phyloP scores from a whole-genome alignment of 2,113 vertebrate species.

The Elaphurus davidianus region DNA sequence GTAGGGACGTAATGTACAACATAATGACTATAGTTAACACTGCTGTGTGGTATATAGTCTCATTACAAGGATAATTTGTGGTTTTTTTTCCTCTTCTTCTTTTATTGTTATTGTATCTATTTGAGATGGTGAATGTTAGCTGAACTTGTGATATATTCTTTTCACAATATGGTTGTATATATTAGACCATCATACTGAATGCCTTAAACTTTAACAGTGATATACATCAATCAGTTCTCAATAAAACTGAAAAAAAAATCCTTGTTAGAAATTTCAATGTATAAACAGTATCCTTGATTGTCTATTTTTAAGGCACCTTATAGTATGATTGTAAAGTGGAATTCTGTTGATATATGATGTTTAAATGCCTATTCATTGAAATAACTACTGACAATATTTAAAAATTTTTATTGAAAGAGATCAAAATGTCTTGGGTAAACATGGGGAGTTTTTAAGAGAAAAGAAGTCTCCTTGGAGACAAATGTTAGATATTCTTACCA shows the following conservation, averaged over 20 bases:
- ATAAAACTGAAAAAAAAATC: background rate
- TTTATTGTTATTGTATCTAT: background rate
- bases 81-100: background rate
- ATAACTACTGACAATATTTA: background rate
- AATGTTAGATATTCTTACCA: background rate
- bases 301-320: background rate
- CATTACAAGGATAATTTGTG: background rate
- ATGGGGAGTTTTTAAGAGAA: background rate
- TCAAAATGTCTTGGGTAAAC: background rate
- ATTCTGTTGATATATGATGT: background rate
- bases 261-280: background rate
- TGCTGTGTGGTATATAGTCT: background rate
- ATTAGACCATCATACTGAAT: background rate
- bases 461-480: background rate
- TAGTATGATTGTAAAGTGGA: background rate
- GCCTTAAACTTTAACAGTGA: background rate
- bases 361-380: background rate
- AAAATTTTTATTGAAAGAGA: background rate
- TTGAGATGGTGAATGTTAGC: background rate
- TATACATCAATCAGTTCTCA: background rate
- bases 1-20: background rate
- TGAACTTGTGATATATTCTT: background rate
- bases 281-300: background rate
- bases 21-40: background rate
- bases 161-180: background rate